Percentiles rank a stretch among this genome's conserved stretches.
These are phyloP conservation scores for Nemurella pictetii DNA, from an alignment of 2,888 invertebrate species.

Conservation along the genomic window DNA sequence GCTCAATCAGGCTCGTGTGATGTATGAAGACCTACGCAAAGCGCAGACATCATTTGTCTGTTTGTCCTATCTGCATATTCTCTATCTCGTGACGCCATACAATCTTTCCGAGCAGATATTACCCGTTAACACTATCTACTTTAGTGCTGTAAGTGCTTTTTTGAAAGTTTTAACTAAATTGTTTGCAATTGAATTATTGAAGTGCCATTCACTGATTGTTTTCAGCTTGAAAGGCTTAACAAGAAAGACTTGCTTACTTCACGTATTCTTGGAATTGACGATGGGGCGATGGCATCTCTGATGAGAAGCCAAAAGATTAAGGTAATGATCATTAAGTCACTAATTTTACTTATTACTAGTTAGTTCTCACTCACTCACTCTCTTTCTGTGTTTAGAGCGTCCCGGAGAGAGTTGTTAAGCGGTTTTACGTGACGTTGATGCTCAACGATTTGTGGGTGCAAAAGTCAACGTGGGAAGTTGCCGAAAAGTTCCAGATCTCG, in stretches of 20 bases:
- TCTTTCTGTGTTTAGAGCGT: conserved; percentile 52
- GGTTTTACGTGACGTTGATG: conserved; percentile 86
- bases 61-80: conserved; percentile 78
- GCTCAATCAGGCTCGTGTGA: conserved; percentile 65
- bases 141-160: conserved; percentile 59
- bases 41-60: conserved; percentile 79
- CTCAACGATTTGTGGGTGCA: conserved; percentile 77
- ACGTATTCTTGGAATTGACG: conserved; percentile 74
- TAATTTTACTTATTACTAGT: background rate
- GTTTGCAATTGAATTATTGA: too few species aligned
- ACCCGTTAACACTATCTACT: conserved; percentile 59
- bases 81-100: conserved; percentile 85
- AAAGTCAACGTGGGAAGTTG: conserved; percentile 65
- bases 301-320: conserved; percentile 67
- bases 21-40: conserved; percentile 73
- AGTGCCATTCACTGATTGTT: conserved; percentile 24
- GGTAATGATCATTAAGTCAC: conserved; percentile 49
- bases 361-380: background rate
- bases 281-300: conserved; percentile 69
- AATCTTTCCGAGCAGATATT: conserved; percentile 62
- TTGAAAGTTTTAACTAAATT: too few species aligned
- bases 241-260: conserved; percentile 71
- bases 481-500: conserved; percentile 70
- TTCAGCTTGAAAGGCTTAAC: conserved; percentile 56
- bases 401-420: conserved; percentile 64